phyloP scores from a whole-genome alignment of 2,113 vertebrate species.

The Vicugna pacos region DNA sequence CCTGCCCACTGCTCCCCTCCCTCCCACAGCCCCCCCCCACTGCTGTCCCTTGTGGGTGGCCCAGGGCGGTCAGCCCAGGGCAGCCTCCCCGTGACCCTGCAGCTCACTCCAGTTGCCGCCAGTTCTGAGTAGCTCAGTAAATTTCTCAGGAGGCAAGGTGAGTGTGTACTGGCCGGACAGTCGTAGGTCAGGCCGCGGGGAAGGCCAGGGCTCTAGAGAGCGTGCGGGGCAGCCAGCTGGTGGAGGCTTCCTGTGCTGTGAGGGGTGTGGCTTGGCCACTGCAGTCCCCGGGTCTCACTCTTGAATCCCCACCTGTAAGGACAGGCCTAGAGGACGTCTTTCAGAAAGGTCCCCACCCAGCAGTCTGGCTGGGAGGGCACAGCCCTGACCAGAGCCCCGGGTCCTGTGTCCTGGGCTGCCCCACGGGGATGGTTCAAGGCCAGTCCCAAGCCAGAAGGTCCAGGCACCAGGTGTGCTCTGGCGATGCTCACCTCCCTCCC shows the following conservation, averaged over 20 bases:
- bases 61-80: fast-evolving
- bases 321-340: fast-evolving
- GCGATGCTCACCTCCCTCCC: fast-evolving
- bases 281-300: neutral
- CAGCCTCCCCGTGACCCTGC: fast-evolving
- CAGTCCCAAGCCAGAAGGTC: neutral
- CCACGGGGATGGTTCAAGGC: neutral
- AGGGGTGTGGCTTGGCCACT: neutral
- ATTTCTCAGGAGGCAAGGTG: neutral
- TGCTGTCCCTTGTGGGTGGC: neutral
- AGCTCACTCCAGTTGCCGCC: neutral
- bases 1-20: neutral
- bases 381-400: no score
- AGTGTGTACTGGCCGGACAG: fast-evolving
- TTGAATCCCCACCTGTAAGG: neutral
- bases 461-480: fast-evolving
- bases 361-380: neutral
- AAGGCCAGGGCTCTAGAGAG: neutral
- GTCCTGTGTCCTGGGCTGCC: neutral
- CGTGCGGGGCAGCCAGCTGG: neutral
- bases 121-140: neutral
- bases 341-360: neutral
- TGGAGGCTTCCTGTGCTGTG: fast-evolving
- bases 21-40: neutral
- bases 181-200: neutral